These are phyloP conservation scores for Erythrocercus mccallii DNA, from an alignment of 2,113 vertebrate species.

Conservation along the genomic window DNA sequence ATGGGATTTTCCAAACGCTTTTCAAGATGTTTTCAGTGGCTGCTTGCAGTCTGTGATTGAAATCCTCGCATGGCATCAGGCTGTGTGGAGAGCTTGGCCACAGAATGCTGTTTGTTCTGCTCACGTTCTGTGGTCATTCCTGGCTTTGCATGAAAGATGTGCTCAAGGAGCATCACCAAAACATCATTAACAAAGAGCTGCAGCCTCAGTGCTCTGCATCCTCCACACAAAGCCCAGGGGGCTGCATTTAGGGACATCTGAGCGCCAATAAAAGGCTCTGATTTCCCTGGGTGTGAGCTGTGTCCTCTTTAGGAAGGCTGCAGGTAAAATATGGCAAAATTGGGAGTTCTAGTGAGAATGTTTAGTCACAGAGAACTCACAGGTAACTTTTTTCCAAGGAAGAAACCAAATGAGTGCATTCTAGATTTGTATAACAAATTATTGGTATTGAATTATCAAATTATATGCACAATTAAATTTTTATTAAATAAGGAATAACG, in stretches of 20 bases:
- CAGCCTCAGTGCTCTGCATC: not conserved
- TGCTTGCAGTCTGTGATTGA: not conserved
- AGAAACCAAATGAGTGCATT: slow-evolving; percentile 7
- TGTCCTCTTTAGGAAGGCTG: not conserved
- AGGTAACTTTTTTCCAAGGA: slow-evolving; percentile 20
- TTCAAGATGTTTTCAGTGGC: not conserved
- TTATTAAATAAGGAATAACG: slow-evolving; percentile 76
- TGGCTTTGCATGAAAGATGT: not conserved
- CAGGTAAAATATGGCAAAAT: not conserved
- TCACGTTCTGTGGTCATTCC: rapidly evolving
- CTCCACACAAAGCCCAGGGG: not conserved
- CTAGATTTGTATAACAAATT: slow-evolving; percentile 51
- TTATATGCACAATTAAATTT: slow-evolving; percentile 79
- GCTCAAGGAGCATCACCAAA: not conserved
- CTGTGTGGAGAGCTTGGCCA: not conserved
- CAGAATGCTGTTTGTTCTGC: not conserved
- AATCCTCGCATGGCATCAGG: not conserved
- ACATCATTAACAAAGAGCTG: not conserved
- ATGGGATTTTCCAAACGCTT: not conserved
- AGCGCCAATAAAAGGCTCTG: not conserved
- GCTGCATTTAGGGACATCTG: not conserved
- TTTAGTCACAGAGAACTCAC: slow-evolving; percentile 25
- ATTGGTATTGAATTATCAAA: slow-evolving; percentile 72
- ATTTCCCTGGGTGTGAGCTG: not conserved
- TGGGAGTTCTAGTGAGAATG: not conserved